Conservation (phyloP, 2,888 invertebrate genomes). For the Blastobasis adustella region DNA sequence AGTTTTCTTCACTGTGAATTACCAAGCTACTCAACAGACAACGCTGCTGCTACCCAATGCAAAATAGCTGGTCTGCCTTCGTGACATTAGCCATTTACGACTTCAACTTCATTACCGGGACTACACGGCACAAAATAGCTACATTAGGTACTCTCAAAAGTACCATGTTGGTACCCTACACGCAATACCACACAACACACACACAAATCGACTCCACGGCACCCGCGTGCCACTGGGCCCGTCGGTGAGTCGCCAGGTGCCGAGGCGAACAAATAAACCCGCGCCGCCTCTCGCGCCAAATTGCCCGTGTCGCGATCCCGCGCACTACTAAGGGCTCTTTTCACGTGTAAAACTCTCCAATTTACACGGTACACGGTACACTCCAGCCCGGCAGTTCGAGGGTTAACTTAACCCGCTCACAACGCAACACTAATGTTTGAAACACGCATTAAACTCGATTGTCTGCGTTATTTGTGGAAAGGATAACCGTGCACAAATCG, state of each 20-base stretch:
- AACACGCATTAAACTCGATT: conserved; percentile 31
- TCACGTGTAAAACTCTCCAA: conserved; percentile 64
- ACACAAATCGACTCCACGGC: conserved; percentile 30
- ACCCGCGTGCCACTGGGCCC: conserved; percentile 4
- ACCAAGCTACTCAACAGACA: too few species aligned
- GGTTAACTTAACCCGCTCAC: conserved; percentile 28
- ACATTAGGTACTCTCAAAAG: too few species aligned
- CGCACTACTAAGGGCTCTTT: conserved; percentile 57
- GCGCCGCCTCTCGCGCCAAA: conserved; percentile 55
- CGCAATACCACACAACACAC: too few species aligned
- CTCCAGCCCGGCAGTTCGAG: conserved; percentile 38
- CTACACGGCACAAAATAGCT: too few species aligned
- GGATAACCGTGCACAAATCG: conserved; percentile 32
- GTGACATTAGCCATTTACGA: too few species aligned
- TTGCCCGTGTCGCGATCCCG: conserved; percentile 62
- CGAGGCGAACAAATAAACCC: conserved; percentile 51
- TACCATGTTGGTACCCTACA: too few species aligned
- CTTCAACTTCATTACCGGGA: too few species aligned
- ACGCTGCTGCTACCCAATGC: too few species aligned
- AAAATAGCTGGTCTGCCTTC: too few species aligned
- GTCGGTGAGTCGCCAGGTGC: conserved; percentile 53
- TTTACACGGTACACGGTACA: conserved; percentile 34
- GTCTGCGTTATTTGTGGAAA: conserved; percentile 30
- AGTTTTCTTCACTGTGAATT: too few species aligned
- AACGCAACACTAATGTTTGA: conserved; percentile 34